A percentile compares a stretch with the other conserved stretches of the same genome.
These are phyloP conservation scores for Baryphthengus martii DNA, from an alignment of 2,113 vertebrate species.

Conservation along the genomic window DNA sequence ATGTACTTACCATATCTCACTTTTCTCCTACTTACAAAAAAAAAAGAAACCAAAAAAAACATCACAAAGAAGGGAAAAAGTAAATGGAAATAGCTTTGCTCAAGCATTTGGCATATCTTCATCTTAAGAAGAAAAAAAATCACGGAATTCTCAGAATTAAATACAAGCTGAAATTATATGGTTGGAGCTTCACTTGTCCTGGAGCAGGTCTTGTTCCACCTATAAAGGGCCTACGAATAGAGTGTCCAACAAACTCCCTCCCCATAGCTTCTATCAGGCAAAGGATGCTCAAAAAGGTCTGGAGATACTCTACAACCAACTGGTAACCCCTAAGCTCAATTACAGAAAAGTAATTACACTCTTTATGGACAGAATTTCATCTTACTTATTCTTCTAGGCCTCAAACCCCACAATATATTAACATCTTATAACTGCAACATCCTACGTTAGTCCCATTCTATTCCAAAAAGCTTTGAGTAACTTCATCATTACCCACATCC, in stretches of 20 bases:
- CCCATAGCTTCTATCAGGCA: rapidly evolving
- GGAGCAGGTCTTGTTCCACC: background rate
- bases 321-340: background rate
- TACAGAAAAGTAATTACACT: background rate
- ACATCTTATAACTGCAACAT: background rate
- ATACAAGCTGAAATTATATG: background rate
- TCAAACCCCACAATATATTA: background rate
- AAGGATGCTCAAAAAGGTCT: background rate
- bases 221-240: rapidly evolving
- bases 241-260: background rate
- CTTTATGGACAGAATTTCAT: background rate
- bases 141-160: background rate
- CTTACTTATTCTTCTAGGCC: background rate
- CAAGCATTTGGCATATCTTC: background rate
- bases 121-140: background rate
- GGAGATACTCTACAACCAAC: background rate
- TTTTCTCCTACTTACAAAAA: background rate
- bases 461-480: background rate
- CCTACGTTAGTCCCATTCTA: background rate
- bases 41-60: background rate
- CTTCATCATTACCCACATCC: background rate
- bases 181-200: background rate
- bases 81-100: background rate
- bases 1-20: background rate
- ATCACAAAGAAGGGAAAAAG: background rate